These are phyloP conservation scores for Acleris holmiana DNA, from an alignment of 2,888 invertebrate species.

Conservation along the genomic window DNA sequence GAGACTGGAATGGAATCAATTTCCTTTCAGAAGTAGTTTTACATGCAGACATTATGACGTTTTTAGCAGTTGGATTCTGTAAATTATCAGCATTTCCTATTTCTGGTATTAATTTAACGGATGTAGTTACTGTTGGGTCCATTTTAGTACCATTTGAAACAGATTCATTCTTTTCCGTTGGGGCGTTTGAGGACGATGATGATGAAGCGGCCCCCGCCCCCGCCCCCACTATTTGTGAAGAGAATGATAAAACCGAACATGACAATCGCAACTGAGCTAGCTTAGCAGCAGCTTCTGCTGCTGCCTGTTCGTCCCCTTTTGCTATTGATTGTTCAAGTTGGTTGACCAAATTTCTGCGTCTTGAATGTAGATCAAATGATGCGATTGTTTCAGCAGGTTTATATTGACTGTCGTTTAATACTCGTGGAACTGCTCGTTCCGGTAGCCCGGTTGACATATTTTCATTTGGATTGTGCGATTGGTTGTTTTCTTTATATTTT, in stretches of 20 bases:
- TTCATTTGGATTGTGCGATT: background rate
- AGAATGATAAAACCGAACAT: slow-evolving; percentile 86
- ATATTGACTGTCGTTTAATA: slow-evolving; percentile 5
- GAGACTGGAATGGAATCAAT: background rate
- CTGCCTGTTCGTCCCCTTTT: slow-evolving; percentile 89
- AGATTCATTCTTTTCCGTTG: slow-evolving; percentile 19
- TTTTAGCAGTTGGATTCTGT: background rate
- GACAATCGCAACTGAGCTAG: slow-evolving; percentile 90
- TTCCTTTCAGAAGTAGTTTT: slow-evolving; percentile 12
- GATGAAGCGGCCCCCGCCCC: too few species aligned
- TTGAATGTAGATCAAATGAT: slow-evolving; percentile 58
- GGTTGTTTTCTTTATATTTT: background rate
- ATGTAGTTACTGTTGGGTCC: background rate
- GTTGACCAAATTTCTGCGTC: slow-evolving; percentile 82
- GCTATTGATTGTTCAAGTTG: slow-evolving; percentile 91
- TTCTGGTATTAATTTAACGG: background rate
- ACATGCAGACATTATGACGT: background rate
- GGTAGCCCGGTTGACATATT: background rate
- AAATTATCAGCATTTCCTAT: slow-evolving; percentile 4
- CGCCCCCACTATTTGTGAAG: slow-evolving; percentile 70
- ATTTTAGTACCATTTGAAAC: background rate
- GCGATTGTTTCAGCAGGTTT: slow-evolving; percentile 37
- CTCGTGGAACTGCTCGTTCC: slow-evolving; percentile 5
- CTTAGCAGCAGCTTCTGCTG: slow-evolving; percentile 90
- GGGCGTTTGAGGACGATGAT: slow-evolving; percentile 39